Evolutionary conservation across 2,797 vertebrate species (phyloP).

Genomic region (Borostomias antarcticus): DNA sequence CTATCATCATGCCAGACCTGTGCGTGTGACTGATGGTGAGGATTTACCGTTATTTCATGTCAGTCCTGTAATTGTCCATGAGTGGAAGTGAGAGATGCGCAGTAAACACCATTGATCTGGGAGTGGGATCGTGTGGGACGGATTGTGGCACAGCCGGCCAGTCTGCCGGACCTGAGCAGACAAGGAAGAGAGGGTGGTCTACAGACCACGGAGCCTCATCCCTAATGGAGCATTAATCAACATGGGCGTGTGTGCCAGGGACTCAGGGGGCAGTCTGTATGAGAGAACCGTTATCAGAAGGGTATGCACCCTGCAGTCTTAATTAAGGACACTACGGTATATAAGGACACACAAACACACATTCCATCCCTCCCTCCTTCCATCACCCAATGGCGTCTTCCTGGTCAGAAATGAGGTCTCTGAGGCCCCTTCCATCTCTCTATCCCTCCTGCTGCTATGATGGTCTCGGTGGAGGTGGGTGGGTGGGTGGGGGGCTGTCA

Average conservation of each 20-base stretch:
- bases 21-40: background rate
- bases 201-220: background rate
- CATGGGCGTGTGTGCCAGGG: background rate
- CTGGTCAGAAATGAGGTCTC: background rate
- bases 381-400: background rate
- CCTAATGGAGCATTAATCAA: slow-evolving; percentile 4
- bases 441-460: background rate
- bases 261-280: background rate
- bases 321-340: slow-evolving; percentile 1
- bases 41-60: background rate
- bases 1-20: slow-evolving; percentile 5
- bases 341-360: background rate
- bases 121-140: too few relatives aligned
- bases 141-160: background rate
- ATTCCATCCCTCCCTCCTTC: background rate
- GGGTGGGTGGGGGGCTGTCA: slow-evolving; percentile 8
- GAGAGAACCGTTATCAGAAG: background rate
- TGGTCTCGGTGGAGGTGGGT: background rate
- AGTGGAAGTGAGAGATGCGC: background rate
- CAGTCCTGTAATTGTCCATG: background rate
- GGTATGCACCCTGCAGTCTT: background rate
- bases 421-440: background rate
- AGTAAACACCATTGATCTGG: background rate
- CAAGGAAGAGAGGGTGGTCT: background rate
- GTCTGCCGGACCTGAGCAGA: background rate